These are phyloP conservation scores for Pipa parva DNA, from an alignment of 2,113 vertebrate species.

Conservation along the genomic window DNA sequence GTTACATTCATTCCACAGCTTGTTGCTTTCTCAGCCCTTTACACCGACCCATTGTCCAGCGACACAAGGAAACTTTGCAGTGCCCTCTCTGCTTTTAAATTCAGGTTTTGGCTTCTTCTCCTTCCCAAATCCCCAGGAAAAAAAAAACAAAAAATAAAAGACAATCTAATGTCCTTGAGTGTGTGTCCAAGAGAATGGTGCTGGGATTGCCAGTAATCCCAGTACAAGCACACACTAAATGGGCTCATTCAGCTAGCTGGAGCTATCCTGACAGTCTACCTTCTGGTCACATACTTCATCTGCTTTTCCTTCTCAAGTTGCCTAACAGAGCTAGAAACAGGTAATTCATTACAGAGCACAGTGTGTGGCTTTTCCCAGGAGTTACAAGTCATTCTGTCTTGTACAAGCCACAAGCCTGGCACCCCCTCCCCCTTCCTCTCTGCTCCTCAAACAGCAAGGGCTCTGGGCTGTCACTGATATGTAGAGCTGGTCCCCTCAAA, in stretches of 20 bases:
- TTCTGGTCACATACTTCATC: conserved; percentile 2
- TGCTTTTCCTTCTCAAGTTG: conserved; percentile 1
- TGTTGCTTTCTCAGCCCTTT: neutral
- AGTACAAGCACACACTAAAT: neutral
- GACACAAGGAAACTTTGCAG: neutral
- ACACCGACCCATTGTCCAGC: neutral
- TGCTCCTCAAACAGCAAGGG: conserved; percentile 6
- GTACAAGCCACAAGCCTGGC: neutral
- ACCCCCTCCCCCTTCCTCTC: conserved; percentile 12
- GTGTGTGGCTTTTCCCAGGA: conserved; percentile 20
- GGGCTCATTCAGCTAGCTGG: neutral
- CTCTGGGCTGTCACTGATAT: conserved; percentile 31
- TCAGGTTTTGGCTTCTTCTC: neutral
- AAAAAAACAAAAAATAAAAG: neutral
- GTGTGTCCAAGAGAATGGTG: neutral
- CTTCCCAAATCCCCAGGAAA: neutral
- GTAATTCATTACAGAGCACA: conserved; percentile 17
- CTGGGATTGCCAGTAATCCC: neutral
- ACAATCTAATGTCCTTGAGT: neutral
- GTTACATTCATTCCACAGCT: neutral
- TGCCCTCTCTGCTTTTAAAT: neutral
- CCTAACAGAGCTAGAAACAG: conserved; percentile 4
- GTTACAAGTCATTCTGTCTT: conserved; percentile 17
- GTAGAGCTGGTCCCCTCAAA: conserved; percentile 24
- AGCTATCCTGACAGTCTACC: neutral